A percentile compares a stretch with the other conserved stretches of the same genome.
phyloP scores from a whole-genome alignment of 2,797 vertebrate species.

The Orestias chungarensis region DNA sequence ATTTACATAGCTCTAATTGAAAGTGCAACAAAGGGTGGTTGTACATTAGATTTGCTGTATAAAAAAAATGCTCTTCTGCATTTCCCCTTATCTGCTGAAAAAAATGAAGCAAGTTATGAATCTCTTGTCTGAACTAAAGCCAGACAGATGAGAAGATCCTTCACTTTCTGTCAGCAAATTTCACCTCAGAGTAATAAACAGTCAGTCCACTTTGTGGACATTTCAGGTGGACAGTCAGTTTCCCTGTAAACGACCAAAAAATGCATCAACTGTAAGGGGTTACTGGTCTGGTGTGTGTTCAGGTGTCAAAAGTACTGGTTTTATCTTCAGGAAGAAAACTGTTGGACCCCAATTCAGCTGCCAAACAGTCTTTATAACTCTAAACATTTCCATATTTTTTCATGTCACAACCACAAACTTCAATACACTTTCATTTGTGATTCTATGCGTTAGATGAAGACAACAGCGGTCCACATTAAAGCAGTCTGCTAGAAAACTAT shows the following conservation, averaged over 20 bases:
- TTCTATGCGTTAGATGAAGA: background rate
- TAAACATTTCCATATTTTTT: background rate
- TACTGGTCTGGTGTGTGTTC: conserved; percentile 64
- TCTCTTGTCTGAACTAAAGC: conserved; percentile 38
- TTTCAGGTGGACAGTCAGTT: conserved; percentile 65
- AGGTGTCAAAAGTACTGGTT: conserved; percentile 67
- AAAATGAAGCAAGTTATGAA: background rate
- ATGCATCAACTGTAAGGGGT: conserved; percentile 49
- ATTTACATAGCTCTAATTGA: background rate
- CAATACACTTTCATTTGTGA: background rate
- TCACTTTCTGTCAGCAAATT: conserved; percentile 54
- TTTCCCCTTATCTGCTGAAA: conserved; percentile 7
- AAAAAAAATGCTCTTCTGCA: background rate
- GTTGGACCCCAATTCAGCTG: background rate
- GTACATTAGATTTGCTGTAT: background rate
- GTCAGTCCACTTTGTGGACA: conserved; percentile 57
- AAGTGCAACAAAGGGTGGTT: background rate
- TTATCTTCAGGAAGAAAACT: conserved; percentile 53
- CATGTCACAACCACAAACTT: background rate
- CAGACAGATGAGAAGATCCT: conserved; percentile 41
- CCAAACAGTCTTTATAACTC: background rate
- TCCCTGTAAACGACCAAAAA: conserved; percentile 37
- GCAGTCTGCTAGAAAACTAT: background rate
- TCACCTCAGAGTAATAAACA: conserved; percentile 67
- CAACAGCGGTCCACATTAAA: background rate